These are phyloP conservation scores for Orchesella flavescens DNA, from an alignment of 2,888 invertebrate species.

Conservation along the genomic window DNA sequence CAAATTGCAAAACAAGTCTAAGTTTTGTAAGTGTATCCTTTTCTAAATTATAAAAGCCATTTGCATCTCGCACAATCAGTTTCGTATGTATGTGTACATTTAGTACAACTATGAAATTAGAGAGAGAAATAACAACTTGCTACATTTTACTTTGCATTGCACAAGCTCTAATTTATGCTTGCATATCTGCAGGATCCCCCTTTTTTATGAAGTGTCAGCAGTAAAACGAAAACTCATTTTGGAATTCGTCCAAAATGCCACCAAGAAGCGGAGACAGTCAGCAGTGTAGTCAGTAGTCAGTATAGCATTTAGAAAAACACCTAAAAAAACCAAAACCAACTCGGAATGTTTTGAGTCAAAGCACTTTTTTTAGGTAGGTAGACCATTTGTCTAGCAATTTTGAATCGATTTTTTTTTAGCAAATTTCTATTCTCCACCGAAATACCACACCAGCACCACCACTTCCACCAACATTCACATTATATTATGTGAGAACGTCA, in stretches of 20 bases:
- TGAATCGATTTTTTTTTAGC: conserved; percentile 24
- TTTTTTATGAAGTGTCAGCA: no score
- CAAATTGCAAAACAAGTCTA: no score
- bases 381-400: conserved; percentile 39
- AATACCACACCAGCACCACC: background rate
- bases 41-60: no score
- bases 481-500: conserved; percentile 31
- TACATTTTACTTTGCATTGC: no score
- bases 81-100: background rate
- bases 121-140: no score
- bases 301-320: background rate
- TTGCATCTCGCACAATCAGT: background rate
- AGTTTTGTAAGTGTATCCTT: no score
- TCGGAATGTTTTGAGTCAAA: conserved; percentile 25
- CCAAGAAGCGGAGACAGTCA: conserved; percentile 28
- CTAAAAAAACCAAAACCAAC: background rate
- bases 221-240: conserved; percentile 13
- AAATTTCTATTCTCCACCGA: conserved; percentile 1
- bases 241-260: conserved; percentile 56
- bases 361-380: conserved; percentile 12
- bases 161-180: no score
- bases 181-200: no score
- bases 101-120: no score
- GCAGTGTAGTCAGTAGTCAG: no score
- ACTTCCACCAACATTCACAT: no score